Percentiles rank a stretch among this genome's conserved stretches.
phyloP scores from a whole-genome alignment of 2,113 vertebrate species.

The Stercorarius parasiticus region DNA sequence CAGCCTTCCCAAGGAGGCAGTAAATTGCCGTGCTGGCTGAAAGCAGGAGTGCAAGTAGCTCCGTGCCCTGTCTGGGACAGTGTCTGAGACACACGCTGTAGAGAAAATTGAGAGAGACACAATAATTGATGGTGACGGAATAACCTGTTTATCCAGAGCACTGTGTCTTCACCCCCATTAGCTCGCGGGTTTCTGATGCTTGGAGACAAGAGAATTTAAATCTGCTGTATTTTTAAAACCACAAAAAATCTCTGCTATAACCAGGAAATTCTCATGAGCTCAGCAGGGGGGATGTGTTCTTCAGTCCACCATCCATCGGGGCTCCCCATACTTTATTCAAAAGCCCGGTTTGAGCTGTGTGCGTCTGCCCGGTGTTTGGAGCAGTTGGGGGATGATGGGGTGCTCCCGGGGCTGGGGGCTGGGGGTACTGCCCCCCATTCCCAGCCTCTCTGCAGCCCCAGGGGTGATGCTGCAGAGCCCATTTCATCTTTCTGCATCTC shows the following conservation, averaged over 20 bases:
- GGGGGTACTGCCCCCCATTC: neutral
- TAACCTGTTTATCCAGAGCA: neutral
- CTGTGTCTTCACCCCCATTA: constrained; percentile 9
- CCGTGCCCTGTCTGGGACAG: constrained; percentile 19
- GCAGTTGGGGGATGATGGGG: neutral
- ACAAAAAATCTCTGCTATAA: neutral
- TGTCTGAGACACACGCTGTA: neutral
- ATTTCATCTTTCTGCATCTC: neutral
- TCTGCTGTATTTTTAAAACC: neutral
- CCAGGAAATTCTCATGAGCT: neutral
- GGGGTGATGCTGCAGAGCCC: neutral
- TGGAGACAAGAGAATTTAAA: neutral
- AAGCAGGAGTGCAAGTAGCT: neutral
- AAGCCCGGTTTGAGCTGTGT: neutral
- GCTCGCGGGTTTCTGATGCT: neutral
- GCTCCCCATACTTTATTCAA: neutral
- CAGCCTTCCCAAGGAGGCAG: constrained; percentile 27
- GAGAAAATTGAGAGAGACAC: neutral
- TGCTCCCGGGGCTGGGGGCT: neutral
- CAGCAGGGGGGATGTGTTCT: neutral
- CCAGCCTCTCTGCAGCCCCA: neutral
- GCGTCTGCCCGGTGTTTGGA: neutral
- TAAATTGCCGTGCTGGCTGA: neutral
- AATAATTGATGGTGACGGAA: neutral
- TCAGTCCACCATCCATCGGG: neutral